phyloP scores from a whole-genome alignment of 1,140 invertebrate genomes.

The Zaprionus capensis region DNA sequence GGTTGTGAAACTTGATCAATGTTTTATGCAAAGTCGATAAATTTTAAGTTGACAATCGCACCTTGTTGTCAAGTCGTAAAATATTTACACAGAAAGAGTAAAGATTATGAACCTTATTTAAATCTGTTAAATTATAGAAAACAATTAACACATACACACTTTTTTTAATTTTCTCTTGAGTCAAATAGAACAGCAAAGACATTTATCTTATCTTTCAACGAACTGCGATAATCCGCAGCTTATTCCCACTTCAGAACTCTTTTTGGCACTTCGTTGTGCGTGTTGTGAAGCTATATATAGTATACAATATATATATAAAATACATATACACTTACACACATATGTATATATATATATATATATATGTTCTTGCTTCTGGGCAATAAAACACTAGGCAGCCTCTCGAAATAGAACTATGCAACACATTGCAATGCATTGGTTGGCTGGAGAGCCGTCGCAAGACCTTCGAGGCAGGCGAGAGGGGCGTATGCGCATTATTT shows the following conservation, averaged over 20 bases:
- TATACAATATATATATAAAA: not conserved
- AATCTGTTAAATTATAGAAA: too few species aligned
- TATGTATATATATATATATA: not conserved
- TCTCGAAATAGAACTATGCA: not conserved
- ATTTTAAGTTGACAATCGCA: too few species aligned
- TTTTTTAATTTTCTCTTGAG: too few species aligned
- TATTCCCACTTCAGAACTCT: not conserved
- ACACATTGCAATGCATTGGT: not conserved
- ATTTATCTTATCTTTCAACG: not conserved
- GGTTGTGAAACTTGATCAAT: too few species aligned
- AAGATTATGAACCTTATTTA: too few species aligned
- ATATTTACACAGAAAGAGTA: too few species aligned
- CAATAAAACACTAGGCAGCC: not conserved
- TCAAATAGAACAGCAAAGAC: not conserved
- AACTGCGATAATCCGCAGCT: not conserved
- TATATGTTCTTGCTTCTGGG: not conserved
- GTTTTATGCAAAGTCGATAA: too few species aligned
- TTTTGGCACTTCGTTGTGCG: not conserved
- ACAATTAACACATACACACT: too few species aligned
- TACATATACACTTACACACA: not conserved
- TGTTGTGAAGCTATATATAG: not conserved
- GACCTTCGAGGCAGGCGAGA: not conserved
- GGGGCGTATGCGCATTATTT: not conserved
- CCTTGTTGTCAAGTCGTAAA: too few species aligned
- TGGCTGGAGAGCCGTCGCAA: not conserved